phyloP scores from a whole-genome alignment of 2,888 invertebrate genomes.

The Tipula lateralis region DNA sequence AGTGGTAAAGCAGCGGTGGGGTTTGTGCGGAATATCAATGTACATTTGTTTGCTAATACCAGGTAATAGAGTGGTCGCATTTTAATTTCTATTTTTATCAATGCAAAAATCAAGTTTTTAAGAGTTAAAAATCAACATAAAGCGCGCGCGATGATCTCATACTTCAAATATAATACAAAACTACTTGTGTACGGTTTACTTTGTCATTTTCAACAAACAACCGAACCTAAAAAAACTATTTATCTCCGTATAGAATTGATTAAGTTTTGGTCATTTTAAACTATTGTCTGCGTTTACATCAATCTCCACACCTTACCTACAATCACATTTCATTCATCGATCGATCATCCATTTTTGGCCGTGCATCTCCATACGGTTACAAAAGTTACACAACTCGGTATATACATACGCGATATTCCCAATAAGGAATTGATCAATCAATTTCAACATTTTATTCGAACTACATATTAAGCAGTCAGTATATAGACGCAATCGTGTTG shows the following conservation, averaged over 20 bases:
- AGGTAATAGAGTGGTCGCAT: not conserved
- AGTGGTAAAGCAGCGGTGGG: not conserved
- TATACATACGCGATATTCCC: not conserved
- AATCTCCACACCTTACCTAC: not conserved
- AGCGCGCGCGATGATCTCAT: not conserved
- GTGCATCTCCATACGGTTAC: not conserved
- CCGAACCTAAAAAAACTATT: not conserved
- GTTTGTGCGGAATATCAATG: not conserved
- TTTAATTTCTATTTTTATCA: not conserved
- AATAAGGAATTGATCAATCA: constrained; percentile 11
- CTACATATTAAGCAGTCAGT: not conserved
- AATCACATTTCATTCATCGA: not conserved
- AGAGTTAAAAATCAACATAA: not conserved
- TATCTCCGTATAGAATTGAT: not conserved
- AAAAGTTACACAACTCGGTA: not conserved
- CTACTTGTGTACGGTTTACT: not conserved
- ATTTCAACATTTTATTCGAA: not conserved
- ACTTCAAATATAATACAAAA: not conserved
- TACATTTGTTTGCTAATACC: not conserved
- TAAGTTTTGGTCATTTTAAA: not conserved
- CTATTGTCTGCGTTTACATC: not conserved
- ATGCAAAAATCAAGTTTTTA: constrained; percentile 6
- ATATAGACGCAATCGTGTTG: not conserved
- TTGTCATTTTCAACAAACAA: not conserved
- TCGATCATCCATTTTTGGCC: not conserved